Conservation (phyloP, 2,113 vertebrate species). For the Stegastes partitus region DNA sequence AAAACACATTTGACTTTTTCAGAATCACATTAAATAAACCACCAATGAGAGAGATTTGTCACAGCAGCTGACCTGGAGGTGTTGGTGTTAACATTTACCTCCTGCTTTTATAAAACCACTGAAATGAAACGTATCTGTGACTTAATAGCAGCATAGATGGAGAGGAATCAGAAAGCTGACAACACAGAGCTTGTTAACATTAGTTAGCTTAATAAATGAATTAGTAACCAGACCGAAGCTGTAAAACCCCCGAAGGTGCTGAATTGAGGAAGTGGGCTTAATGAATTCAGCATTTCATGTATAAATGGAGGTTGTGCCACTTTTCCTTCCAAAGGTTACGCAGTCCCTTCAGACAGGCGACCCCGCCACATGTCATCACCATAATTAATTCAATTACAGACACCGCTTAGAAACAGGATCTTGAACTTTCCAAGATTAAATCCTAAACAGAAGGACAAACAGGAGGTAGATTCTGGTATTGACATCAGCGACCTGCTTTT, state of each 20-base stretch:
- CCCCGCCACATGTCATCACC: background rate
- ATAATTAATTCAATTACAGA: background rate
- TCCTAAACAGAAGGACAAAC: background rate
- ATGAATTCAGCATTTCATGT: background rate
- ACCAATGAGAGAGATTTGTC: background rate
- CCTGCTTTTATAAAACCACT: background rate
- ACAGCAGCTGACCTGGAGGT: background rate
- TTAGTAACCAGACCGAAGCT: background rate
- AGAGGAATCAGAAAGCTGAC: background rate
- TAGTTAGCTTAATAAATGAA: background rate
- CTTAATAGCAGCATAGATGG: background rate
- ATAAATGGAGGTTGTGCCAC: background rate
- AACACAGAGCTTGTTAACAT: background rate
- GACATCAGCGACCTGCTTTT: background rate
- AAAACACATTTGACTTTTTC: too few relatives aligned
- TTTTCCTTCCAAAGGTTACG: background rate
- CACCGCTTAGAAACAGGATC: background rate
- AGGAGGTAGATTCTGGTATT: background rate
- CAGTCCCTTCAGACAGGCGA: background rate
- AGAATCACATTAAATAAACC: background rate
- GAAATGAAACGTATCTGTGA: background rate
- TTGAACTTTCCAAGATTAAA: background rate
- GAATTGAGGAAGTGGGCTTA: background rate
- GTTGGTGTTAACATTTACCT: background rate
- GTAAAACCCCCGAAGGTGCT: background rate